Conservation (phyloP, 1,140 invertebrate genomes). For the Diprion similis region DNA sequence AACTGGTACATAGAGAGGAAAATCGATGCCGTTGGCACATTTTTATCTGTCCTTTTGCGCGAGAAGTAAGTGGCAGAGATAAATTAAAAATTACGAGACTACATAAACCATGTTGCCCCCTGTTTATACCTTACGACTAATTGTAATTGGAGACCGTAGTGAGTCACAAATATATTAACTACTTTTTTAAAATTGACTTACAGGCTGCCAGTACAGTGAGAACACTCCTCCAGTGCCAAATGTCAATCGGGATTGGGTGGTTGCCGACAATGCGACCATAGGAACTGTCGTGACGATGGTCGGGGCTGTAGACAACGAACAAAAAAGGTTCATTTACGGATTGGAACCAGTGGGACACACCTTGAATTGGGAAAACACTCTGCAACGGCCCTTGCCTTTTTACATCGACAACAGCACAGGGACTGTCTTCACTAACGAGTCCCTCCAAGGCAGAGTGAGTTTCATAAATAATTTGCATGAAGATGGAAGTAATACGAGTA, state of each 20-base stretch:
- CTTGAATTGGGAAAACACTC: slow-evolving; percentile 42
- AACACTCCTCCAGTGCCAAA: slow-evolving; percentile 62
- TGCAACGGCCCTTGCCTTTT: slow-evolving; percentile 65
- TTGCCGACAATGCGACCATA: slow-evolving; percentile 69
- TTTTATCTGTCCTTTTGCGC: no score
- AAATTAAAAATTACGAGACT: no score
- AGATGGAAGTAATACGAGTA: no score
- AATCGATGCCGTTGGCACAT: no score
- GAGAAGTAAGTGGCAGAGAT: no score
- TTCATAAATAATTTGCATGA: no score
- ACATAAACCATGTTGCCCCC: no score
- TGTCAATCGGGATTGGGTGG: slow-evolving; percentile 71
- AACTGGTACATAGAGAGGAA: no score
- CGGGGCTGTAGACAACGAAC: slow-evolving; percentile 67
- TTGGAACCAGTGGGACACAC: slow-evolving; percentile 63
- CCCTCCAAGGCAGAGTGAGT: slow-evolving; percentile 71
- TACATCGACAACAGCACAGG: slow-evolving; percentile 73
- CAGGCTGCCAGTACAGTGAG: slow-evolving; percentile 47
- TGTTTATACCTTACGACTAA: no score
- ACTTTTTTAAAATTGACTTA: slow-evolving; percentile 29
- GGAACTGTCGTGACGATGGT: slow-evolving; percentile 70
- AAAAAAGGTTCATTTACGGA: slow-evolving; percentile 68
- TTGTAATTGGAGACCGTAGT: no score
- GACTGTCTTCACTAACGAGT: slow-evolving; percentile 73
- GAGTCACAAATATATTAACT: slow-evolving; percentile 12